Percentiles rank a stretch among this genome's conserved stretches.
phyloP scores from a whole-genome alignment of 1,140 invertebrate species.

The Philotrypesis tridentata region DNA sequence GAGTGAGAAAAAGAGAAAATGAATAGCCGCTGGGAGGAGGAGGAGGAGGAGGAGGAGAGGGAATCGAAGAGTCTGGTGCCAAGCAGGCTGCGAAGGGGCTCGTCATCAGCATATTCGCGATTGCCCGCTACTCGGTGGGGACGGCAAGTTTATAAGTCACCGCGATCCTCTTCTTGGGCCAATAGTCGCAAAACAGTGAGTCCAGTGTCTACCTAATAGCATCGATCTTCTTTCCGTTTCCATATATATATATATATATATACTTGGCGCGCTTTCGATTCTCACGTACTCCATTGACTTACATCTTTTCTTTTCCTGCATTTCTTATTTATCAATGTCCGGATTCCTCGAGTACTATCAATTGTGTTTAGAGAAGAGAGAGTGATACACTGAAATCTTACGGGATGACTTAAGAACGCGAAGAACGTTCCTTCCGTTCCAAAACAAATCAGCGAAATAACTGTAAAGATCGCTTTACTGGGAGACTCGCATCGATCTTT shows the following conservation, averaged over 20 bases:
- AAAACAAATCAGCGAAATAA: not conserved
- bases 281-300: not conserved
- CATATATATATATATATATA: no score
- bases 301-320: not conserved
- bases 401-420: slow-evolving; percentile 39
- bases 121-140: slow-evolving; percentile 66
- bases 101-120: slow-evolving; percentile 62
- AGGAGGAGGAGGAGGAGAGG: slow-evolving; percentile 44
- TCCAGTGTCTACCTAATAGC: slow-evolving; percentile 36
- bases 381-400: not conserved
- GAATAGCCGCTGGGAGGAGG: slow-evolving; percentile 15
- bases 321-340: not conserved
- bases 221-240: slow-evolving; percentile 28
- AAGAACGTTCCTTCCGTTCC: slow-evolving; percentile 7
- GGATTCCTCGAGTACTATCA: slow-evolving; percentile 1
- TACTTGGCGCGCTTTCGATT: not conserved
- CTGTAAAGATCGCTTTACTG: slow-evolving; percentile 7
- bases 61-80: slow-evolving; percentile 62
- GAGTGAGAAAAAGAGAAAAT: slow-evolving; percentile 4
- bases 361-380: not conserved
- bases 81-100: slow-evolving; percentile 71
- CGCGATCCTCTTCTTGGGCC: slow-evolving; percentile 62
- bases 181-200: slow-evolving; percentile 72
- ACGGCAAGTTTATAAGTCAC: slow-evolving; percentile 71
- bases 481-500: not conserved